phyloP scores from a whole-genome alignment of 2,797 vertebrate genomes.

The Pogoniulus pusillus region DNA sequence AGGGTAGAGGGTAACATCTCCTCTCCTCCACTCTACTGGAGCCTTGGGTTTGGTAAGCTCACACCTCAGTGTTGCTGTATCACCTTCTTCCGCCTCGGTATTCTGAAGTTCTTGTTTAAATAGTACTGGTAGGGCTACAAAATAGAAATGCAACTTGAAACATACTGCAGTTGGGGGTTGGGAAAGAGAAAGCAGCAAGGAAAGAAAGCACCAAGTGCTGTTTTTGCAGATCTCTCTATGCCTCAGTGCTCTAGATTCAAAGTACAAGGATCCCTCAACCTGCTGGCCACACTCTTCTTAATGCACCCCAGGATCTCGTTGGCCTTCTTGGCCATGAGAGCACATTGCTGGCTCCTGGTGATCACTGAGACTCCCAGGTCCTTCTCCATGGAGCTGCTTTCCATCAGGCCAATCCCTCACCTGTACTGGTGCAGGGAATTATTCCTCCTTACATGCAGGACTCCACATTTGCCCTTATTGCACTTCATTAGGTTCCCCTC shows the following conservation, averaged over 20 bases:
- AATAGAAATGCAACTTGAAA: slow-evolving; percentile 7
- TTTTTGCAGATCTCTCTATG: neutral
- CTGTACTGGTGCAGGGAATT: no score
- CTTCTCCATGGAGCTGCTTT: no score
- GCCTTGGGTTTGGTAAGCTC: slow-evolving; percentile 80
- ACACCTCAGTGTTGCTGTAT: slow-evolving; percentile 78
- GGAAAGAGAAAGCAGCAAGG: neutral
- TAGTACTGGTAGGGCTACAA: slow-evolving; percentile 79
- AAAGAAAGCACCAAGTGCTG: neutral
- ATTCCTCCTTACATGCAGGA: no score
- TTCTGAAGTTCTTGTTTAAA: slow-evolving; percentile 84
- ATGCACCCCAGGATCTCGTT: no score
- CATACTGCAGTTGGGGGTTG: neutral
- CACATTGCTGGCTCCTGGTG: no score
- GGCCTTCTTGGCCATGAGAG: no score
- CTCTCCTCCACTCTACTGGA: slow-evolving; percentile 88
- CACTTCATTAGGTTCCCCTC: no score
- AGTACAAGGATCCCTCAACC: neutral
- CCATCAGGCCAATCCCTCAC: no score
- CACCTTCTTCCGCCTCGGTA: slow-evolving; percentile 79
- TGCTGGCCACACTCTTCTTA: no score
- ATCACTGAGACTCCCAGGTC: no score
- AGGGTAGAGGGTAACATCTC: slow-evolving; percentile 82
- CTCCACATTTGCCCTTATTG: no score
- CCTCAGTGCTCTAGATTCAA: neutral